phyloP scores from a whole-genome alignment of 2,113 vertebrate genomes.

The Scortum barcoo region DNA sequence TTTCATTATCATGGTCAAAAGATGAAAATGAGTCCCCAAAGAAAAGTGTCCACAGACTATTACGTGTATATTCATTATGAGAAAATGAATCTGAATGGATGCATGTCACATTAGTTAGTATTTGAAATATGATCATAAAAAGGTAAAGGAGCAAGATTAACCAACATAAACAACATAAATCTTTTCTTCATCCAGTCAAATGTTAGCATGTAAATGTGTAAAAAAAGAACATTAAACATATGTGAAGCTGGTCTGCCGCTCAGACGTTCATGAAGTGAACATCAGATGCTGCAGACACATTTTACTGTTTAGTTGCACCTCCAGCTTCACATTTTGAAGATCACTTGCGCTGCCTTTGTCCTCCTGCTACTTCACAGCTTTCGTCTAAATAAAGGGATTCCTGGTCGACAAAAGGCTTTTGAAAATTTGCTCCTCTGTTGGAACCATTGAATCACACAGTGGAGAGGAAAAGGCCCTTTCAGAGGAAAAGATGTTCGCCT shows the following conservation, averaged over 20 bases:
- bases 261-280: not conserved
- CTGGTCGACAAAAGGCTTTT: constrained; percentile 14
- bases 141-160: too few species aligned
- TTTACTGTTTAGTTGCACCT: not conserved
- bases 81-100: too few species aligned
- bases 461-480: not conserved
- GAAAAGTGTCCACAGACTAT: too few species aligned
- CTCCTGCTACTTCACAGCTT: not conserved
- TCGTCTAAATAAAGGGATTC: constrained; percentile 2
- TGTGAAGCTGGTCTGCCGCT: not conserved
- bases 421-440: not conserved
- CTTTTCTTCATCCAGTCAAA: not conserved
- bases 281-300: not conserved
- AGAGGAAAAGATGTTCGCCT: constrained; percentile 15
- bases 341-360: not conserved
- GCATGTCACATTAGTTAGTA: too few species aligned
- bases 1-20: too few species aligned
- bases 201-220: too few species aligned
- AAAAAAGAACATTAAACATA: not conserved
- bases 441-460: not conserved
- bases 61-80: too few species aligned
- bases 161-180: not conserved
- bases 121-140: too few species aligned
- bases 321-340: not conserved
- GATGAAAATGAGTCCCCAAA: too few species aligned